Base-by-base conservation (phyloP, 2,113 vertebrate species). In the Esox niger region DNA sequence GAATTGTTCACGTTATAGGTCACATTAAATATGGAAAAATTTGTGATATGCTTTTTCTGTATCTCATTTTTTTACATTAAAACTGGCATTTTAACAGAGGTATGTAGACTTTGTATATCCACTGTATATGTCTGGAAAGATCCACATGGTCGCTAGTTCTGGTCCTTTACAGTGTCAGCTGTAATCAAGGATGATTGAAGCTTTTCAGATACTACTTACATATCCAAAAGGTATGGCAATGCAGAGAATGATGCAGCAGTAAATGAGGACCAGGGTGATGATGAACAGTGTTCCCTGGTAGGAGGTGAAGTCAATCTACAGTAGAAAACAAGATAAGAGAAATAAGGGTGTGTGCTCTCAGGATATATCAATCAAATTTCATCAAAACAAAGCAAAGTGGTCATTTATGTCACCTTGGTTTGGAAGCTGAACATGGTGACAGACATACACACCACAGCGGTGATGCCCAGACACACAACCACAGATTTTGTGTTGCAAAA, bases 361-460 rank as follows among this genome's bases (percentile, higher is more conserved):
- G 13, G 38, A 17, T 43, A 10, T 43, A 43, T 43, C 38, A n/a
- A n/a, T n/a, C n/a, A n/a, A n/a, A 38, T 38, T 38, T 31, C 55
- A 43, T 1, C 46, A 68, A 77, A 30, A n/a, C 4, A n/a, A 46
- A n/a, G 5, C 30, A 21, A 26, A 1, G 11, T 20, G n/a, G 47
- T 30, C n/a, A 33, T 33, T 66, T 54, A 20, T 29, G 88, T 86
- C 68, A 98, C 96, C 91, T 96, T 98, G 65, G 92, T 95, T 88
- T 96, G 96, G 88, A 97, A 97, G 83, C 95, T 97, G 89, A 97
- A 95, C 80, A 96, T 27, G 0, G 92, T 95, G 78, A 98, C 94
- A 0, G 93, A 84, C 30, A 97, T 87, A 82, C 96, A 98, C 77
- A 98, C 96, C 31, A 95, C 85, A 26, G 90, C 92, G 0, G 96